phyloP scores from a whole-genome alignment of 2,888 invertebrate species.

The Caenorhabditis plicata region DNA sequence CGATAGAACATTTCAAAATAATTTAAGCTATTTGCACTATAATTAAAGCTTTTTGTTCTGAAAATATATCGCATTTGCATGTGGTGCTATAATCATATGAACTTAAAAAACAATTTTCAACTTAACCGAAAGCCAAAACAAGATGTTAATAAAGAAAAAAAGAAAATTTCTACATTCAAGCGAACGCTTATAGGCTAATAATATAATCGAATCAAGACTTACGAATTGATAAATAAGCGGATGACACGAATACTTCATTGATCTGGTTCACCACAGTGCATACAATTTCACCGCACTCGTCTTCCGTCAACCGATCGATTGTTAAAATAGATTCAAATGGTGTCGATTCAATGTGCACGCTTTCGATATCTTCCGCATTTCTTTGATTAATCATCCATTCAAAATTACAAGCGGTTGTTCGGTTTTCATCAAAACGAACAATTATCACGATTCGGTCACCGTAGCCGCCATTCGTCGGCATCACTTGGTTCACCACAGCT shows the following conservation, averaged over 20 bases:
- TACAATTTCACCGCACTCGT: conserved; percentile 43
- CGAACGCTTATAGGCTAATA: background rate
- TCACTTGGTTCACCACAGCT: conserved; percentile 40
- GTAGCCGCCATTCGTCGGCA: conserved; percentile 33
- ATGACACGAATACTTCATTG: conserved; percentile 45
- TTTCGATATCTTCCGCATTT: conserved; percentile 27
- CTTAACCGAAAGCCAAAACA: background rate
- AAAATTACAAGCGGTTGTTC: conserved; percentile 50
- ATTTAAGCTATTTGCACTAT: no score
- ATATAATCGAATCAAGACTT: conserved; percentile 17
- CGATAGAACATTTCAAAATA: no score
- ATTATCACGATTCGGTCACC: conserved; percentile 40
- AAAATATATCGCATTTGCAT: no score
- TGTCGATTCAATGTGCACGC: conserved; percentile 43
- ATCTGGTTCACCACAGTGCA: conserved; percentile 48
- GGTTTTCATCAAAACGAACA: conserved; percentile 42
- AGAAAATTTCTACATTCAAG: background rate
- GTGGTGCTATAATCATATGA: no score
- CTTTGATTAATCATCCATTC: conserved; percentile 51
- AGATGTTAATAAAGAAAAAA: background rate
- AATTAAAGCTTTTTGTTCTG: no score
- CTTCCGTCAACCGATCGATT: conserved; percentile 30
- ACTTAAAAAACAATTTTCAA: no score
- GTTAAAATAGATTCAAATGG: conserved; percentile 44
- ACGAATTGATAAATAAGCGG: conserved; percentile 41